These are phyloP conservation scores for Orthosia incerta DNA, from an alignment of 2,888 invertebrate genomes.

Conservation along the genomic window DNA sequence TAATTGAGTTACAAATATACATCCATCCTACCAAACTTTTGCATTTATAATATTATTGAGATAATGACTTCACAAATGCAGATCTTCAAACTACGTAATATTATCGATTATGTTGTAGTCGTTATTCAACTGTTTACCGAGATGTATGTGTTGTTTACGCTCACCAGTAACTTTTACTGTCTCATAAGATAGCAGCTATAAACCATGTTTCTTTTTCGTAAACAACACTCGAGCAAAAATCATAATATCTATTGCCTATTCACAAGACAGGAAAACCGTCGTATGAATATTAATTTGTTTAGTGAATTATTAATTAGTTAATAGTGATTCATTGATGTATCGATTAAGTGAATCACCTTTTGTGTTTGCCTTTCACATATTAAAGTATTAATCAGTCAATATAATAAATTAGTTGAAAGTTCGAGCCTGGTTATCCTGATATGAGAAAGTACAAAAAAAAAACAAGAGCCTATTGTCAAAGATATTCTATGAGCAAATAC, in stretches of 20 bases:
- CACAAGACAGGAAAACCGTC: slow-evolving; percentile 14
- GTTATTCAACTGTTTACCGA: background rate
- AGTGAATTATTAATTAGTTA: slow-evolving; percentile 22
- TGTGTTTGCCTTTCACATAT: background rate
- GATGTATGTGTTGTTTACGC: too few relatives aligned
- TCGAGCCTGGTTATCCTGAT: background rate
- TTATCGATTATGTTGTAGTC: too few relatives aligned
- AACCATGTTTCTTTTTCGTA: slow-evolving; percentile 7
- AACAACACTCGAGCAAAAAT: slow-evolving; percentile 20
- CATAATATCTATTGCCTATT: slow-evolving; percentile 22
- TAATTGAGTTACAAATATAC: too few relatives aligned
- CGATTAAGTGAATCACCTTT: slow-evolving; percentile 7
- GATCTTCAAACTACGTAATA: too few relatives aligned
- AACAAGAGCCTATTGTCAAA: too few relatives aligned
- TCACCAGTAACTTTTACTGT: too few relatives aligned
- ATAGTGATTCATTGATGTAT: slow-evolving; percentile 17
- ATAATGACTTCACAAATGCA: too few relatives aligned
- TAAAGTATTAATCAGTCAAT: background rate
- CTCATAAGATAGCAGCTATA: slow-evolving; percentile 10
- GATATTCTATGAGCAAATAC: too few relatives aligned
- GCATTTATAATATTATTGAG: too few relatives aligned
- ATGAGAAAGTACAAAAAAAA: too few relatives aligned
- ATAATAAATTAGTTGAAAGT: background rate
- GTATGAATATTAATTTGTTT: slow-evolving; percentile 31
- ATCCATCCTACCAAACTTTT: too few relatives aligned